These are phyloP conservation scores for Anoplophora glabripennis DNA, from an alignment of 1,140 invertebrate species.

Conservation along the genomic window DNA sequence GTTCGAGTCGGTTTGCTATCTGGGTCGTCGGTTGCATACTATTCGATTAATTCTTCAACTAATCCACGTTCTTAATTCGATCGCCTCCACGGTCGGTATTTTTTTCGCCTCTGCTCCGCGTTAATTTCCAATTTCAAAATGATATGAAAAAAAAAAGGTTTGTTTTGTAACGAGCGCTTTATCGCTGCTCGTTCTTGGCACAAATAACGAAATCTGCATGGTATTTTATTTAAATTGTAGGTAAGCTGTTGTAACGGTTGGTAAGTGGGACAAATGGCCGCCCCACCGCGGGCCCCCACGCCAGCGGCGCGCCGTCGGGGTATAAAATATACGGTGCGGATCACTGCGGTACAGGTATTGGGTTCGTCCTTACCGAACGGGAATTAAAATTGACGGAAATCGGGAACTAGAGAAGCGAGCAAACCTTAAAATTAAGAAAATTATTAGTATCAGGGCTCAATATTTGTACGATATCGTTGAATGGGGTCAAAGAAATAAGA, in stretches of 20 bases:
- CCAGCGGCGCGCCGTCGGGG: too few species aligned
- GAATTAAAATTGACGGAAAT: too few species aligned
- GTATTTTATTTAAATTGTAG: slow-evolving; percentile 11
- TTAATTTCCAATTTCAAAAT: slow-evolving; percentile 24
- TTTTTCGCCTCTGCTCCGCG: slow-evolving; percentile 13
- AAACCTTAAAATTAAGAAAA: too few species aligned
- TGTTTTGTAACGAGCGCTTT: slow-evolving; percentile 7
- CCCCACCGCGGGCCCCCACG: too few species aligned
- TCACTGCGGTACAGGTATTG: too few species aligned
- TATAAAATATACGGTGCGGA: too few species aligned
- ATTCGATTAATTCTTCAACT: slow-evolving; percentile 22
- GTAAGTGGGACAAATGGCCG: slow-evolving; percentile 3
- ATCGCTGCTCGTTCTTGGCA: slow-evolving; percentile 11
- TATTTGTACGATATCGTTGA: too few species aligned
- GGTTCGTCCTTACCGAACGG: too few species aligned
- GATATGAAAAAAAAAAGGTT: slow-evolving; percentile 1
- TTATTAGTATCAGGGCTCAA: too few species aligned
- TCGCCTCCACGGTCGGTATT: slow-evolving; percentile 21
- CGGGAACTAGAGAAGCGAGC: too few species aligned
- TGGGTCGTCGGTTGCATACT: slow-evolving; percentile 36
- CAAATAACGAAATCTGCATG: slow-evolving; percentile 14
- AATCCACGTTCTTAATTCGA: slow-evolving; percentile 25
- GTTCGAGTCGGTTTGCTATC: slow-evolving; percentile 38
- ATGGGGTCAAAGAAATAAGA: too few species aligned
- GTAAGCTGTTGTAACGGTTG: slow-evolving; percentile 1